Percentiles rank a stretch among this genome's conserved stretches.
Conservation (phyloP, 2,797 vertebrate species). For the Acipenser oxyrinchus region DNA sequence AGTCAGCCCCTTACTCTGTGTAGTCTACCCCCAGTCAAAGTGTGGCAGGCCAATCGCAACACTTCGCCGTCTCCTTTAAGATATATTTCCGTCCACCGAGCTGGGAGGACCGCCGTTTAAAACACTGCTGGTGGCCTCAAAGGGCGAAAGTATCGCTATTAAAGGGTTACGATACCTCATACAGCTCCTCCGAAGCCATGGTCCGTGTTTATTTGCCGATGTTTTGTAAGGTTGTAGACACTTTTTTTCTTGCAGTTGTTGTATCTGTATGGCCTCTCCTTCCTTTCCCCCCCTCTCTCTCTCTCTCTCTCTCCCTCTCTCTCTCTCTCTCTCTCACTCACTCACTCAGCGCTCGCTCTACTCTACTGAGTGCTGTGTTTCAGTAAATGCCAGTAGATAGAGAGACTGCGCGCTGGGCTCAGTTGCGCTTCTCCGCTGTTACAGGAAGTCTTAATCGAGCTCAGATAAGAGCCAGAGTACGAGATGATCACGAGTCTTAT, state of each 20-base stretch:
- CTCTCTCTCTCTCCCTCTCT: background rate
- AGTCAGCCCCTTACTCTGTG: slow-evolving; percentile 12
- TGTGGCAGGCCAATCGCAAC: slow-evolving; percentile 30
- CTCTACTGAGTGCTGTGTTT: slow-evolving; percentile 1
- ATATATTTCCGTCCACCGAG: slow-evolving; percentile 43
- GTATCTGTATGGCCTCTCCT: slow-evolving; percentile 48
- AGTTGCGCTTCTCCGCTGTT: slow-evolving; percentile 21
- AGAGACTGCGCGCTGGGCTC: slow-evolving; percentile 57
- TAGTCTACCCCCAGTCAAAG: slow-evolving; percentile 9
- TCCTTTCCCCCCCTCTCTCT: slow-evolving; percentile 13
- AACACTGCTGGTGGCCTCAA: slow-evolving; percentile 29
- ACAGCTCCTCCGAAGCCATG: slow-evolving; percentile 68
- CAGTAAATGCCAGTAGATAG: slow-evolving; percentile 25
- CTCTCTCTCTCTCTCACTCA: slow-evolving; percentile 12
- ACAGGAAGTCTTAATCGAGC: slow-evolving; percentile 19
- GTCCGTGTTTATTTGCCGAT: slow-evolving; percentile 20
- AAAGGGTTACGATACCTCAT: slow-evolving; percentile 52
- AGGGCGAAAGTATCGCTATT: slow-evolving; percentile 17
- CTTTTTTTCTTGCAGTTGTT: slow-evolving; percentile 58
- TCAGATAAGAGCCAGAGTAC: slow-evolving; percentile 14
- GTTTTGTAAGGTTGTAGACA: slow-evolving; percentile 38
- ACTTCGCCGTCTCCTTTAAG: slow-evolving; percentile 33
- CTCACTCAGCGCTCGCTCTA: slow-evolving; percentile 34
- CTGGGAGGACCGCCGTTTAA: slow-evolving; percentile 15
- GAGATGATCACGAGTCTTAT: slow-evolving; percentile 10